Evolutionary conservation across 1,140 invertebrate genomes (phyloP), one percentile per base, ranked within the genome.

Genomic region (Hycleus cichorii): DNA sequence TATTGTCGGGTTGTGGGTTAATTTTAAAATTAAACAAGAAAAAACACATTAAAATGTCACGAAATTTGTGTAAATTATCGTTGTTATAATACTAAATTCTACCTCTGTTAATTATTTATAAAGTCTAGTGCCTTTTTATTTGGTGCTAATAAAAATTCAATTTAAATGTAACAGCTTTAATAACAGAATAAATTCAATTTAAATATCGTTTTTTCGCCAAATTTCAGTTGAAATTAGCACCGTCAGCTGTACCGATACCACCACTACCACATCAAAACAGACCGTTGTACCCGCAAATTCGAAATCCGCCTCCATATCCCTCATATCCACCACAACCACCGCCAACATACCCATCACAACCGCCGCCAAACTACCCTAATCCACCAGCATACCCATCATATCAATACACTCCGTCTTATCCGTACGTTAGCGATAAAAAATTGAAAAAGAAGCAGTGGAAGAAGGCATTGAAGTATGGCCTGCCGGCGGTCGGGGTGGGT

Each of bases 381-480:
- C 18, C 43, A 24, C n/a, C 32, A 7, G 1, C 32, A 32, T 18
- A 32, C 32, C 4, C 32, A 32, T 7, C 9, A 42, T 56, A 56
- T 48, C 53, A 44, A 3, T 47, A 56, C 24, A 6, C 3, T 43
- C 6, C 42, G 3, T 6, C 24, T 2, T 45, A 53, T 27, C 50
- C 50, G 2, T 32, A 56, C 39, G 27, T 50, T 26, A 44, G n/a
- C 11, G 43, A 32, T 5, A 50, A 58, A 26, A 58, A 58, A 51
- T 38, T 58, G 56, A 58, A 58, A 26, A 58, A 58, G 24, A 59
- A 57, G 2, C 44, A 58, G 11, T 42, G 59, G 57, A 59, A 59
- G 10, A 63, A 63, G 40, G 61, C 58, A n/a, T 59, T 59, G 50
- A 59, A 57, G 25, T 63, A 63, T 52, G 61, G 61, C 24, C 18